A percentile compares a stretch with the other conserved stretches of the same genome.
Evolutionary conservation across 2,113 vertebrate genomes (phyloP).

Genomic region (Grallaria varia): DNA sequence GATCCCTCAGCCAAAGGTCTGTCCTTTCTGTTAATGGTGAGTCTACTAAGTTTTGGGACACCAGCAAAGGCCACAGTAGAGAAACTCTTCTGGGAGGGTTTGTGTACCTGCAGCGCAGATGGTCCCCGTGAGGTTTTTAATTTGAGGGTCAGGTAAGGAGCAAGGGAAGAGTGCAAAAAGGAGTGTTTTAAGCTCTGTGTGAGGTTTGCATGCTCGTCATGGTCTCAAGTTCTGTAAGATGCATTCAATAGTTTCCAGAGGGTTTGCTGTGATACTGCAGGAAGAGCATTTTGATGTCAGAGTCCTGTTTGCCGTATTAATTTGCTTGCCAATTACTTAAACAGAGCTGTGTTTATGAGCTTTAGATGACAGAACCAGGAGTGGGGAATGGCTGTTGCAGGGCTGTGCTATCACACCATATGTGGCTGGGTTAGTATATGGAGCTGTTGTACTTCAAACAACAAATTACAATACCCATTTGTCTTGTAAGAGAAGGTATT

Average conservation of each 20-base stretch:
- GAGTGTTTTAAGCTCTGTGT: not conserved
- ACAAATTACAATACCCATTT: rapidly evolving
- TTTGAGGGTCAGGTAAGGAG: not conserved
- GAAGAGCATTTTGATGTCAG: not conserved
- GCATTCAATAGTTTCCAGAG: not conserved
- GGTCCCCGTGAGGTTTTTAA: not conserved
- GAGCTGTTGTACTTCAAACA: not conserved
- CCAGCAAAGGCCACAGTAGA: not conserved
- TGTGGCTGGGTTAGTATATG: not conserved
- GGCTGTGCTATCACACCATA: not conserved
- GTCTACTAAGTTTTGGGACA: not conserved
- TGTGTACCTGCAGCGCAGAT: not conserved
- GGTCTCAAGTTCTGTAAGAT: not conserved
- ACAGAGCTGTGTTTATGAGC: not conserved
- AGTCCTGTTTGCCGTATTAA: not conserved
- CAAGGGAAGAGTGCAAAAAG: not conserved
- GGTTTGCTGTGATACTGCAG: not conserved
- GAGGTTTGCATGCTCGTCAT: not conserved
- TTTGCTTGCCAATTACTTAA: not conserved
- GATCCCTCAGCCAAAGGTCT: not conserved
- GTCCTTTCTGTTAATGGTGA: not conserved
- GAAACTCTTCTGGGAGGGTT: not conserved
- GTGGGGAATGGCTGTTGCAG: not conserved
- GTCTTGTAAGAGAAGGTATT: not conserved
- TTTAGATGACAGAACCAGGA: not conserved